Conservation (phyloP, 2,888 invertebrate genomes). For the Zygogramma bicolorata region DNA sequence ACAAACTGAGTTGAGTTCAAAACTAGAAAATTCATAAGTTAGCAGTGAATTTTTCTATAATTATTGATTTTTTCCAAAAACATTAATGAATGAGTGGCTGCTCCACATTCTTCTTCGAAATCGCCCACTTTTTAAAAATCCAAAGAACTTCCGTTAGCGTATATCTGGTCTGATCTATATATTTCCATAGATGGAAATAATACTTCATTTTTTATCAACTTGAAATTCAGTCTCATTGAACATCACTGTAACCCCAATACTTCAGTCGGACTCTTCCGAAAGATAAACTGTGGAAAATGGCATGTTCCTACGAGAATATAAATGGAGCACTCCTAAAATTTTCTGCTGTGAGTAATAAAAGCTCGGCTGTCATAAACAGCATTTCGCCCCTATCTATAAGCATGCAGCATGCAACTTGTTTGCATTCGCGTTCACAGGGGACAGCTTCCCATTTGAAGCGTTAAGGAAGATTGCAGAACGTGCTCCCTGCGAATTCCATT, state of each 20-base stretch:
- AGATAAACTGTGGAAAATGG: not conserved
- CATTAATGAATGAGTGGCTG: no score
- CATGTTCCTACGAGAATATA: not conserved
- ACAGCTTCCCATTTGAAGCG: slow-evolving; percentile 16
- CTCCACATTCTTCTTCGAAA: no score
- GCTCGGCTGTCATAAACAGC: not conserved
- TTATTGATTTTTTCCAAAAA: no score
- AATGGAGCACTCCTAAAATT: not conserved
- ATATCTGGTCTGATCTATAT: no score
- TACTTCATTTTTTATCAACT: no score
- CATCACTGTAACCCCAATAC: not conserved
- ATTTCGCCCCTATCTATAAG: slow-evolving; percentile 20
- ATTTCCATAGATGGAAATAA: no score
- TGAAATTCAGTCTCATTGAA: no score
- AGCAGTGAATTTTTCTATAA: no score
- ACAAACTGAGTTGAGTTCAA: no score
- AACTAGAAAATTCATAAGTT: no score
- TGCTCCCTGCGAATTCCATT: not conserved
- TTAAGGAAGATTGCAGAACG: slow-evolving; percentile 19
- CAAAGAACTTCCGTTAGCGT: no score
- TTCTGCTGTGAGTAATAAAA: not conserved
- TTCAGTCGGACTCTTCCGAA: not conserved
- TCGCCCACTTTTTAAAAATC: no score
- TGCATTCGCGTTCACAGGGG: slow-evolving; percentile 25
- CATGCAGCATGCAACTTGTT: slow-evolving; percentile 28